Base-by-base conservation (phyloP, 2,113 vertebrate species). In the Spea bombifrons region DNA sequence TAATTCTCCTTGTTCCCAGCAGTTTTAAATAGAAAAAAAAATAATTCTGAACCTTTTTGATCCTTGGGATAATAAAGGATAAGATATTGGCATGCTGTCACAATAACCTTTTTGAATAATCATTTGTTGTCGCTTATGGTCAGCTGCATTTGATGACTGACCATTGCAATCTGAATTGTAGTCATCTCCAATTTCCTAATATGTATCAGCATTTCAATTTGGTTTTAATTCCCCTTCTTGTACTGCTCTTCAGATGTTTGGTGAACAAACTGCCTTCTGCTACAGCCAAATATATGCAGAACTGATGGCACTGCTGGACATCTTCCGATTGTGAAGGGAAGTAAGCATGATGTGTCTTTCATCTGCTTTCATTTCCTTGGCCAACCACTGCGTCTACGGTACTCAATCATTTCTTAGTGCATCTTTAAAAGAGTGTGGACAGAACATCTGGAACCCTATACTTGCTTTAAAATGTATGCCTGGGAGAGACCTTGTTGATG, bases 41-140 rank as follows among this genome's bases (percentile, higher is more conserved):
- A 46, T 67, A 47, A 71, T 52, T 55, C 12, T 43, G 52, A 46
- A 76, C 55, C 30, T 47, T 59, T 57, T 9, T 0, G 7, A 55
- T 67, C 4, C 64, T 43, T 48, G 3, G 50, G 48, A 57, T 67
- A 75, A 66, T 55, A 57, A 57, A 49, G 55, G 64, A 66, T 12
- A 67, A 9, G 15, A 67, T 75, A 75, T 75, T 75, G 74, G 49
- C 65, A 68, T 45, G 9, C 52, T 57, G 75, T 76, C 74, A 75
- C 64, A 55, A 12, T 46, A 43, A 75, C 74, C 64, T 75, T 67
- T 55, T n/a, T 59, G 55, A 50, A 3, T 50, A 30, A 46, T 66
- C 67, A 30, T 50, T 66, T 50, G 9, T n/a, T 48, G 16, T 66
- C 44, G 16, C 67, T 75, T 75, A 75, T 55, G n/a, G 44, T 66